A percentile compares a stretch with the other conserved stretches of the same genome.
phyloP scores from a whole-genome alignment of 2,797 vertebrate species.

The Xyrichtys novacula region DNA sequence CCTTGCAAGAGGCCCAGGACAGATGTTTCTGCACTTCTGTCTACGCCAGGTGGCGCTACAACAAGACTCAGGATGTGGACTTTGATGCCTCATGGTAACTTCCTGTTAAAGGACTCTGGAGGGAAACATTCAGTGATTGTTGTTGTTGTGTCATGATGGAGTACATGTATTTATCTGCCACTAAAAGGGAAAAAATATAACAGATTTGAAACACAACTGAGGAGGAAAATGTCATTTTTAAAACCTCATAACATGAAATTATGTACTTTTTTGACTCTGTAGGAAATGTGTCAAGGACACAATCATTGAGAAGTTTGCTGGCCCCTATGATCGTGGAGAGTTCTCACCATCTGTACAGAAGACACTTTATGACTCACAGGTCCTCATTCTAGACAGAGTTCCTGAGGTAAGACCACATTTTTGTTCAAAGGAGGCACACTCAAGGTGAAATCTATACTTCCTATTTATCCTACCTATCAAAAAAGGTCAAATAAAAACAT shows the following conservation, averaged over 20 bases:
- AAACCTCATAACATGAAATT: background rate
- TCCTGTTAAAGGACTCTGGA: constrained; percentile 64
- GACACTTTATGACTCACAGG: constrained; percentile 92
- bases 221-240: background rate
- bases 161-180: background rate
- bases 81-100: constrained; percentile 91
- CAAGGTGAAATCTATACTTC: background rate
- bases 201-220: background rate
- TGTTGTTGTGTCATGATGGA: background rate
- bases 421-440: background rate
- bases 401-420: constrained; percentile 83
- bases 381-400: constrained; percentile 83
- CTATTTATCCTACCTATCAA: background rate
- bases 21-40: constrained; percentile 93
- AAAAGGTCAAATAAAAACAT: background rate
- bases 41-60: constrained; percentile 92
- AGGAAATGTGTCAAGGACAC: constrained; percentile 88
- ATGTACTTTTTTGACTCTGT: constrained; percentile 10
- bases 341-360: constrained; percentile 97
- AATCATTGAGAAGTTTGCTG: constrained; percentile 92
- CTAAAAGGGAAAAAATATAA: background rate
- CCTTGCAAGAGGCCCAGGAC: constrained; percentile 90
- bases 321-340: constrained; percentile 89
- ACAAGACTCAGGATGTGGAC: constrained; percentile 77
- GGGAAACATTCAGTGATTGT: background rate